phyloP scores from a whole-genome alignment of 2,888 invertebrate genomes.

The Drosophila anceps region DNA sequence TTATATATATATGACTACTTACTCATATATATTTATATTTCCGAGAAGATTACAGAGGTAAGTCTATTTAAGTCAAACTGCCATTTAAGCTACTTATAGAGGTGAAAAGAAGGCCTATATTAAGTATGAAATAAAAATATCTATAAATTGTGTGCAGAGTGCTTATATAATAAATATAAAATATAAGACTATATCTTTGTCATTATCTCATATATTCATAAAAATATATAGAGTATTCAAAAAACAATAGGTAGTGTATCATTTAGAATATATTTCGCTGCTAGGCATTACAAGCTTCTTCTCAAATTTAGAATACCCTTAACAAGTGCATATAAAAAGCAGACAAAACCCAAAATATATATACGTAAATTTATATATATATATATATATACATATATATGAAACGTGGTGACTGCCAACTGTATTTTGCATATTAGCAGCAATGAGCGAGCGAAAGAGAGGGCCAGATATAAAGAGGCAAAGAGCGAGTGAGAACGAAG shows the following conservation, averaged over 20 bases:
- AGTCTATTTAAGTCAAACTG: no score
- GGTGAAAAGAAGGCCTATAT: no score
- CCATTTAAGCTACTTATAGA: no score
- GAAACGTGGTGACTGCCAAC: constrained; percentile 56
- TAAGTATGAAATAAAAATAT: no score
- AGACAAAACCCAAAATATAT: constrained; percentile 23
- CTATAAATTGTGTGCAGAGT: no score
- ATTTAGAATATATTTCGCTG: no score
- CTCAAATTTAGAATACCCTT: neutral
- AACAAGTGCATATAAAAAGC: neutral
- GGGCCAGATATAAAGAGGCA: neutral
- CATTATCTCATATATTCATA: neutral
- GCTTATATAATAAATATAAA: no score
- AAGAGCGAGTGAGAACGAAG: neutral
- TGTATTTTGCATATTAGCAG: constrained; percentile 75
- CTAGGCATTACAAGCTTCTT: neutral
- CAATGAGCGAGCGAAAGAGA: neutral
- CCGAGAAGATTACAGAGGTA: no score
- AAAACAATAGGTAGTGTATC: no score
- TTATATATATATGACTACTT: no score
- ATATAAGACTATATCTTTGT: no score
- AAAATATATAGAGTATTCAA: neutral
- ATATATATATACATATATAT: constrained; percentile 29
- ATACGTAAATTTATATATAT: neutral
- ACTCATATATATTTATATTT: no score